Base-by-base conservation (phyloP, 1,140 invertebrate species). In the Drosophila navojoa region DNA sequence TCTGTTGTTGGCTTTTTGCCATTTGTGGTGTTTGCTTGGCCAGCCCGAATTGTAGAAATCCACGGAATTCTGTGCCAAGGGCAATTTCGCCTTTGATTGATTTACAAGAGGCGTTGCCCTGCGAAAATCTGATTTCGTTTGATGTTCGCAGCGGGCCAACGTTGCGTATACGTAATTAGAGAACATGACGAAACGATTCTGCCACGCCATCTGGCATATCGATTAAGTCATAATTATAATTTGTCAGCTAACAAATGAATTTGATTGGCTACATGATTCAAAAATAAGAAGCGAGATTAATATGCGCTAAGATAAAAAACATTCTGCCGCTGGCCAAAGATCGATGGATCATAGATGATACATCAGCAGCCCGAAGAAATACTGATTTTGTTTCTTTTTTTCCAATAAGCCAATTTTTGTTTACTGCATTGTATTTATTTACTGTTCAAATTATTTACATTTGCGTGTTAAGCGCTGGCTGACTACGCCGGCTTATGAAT, bases 221-320 rank as follows among this genome's bases (percentile, higher is more conserved):
- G 70, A 79, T 82, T 87, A 79, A 87, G 81, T 81, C 81, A 86
- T 86, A 87, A 86, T 79, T 87, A 87, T 87, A 87, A 82, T 87
- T 72, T 87, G 58, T 73, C 42, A 71, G 74, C 76, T 82, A 82
- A 76, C 79, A 87, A 38, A 62, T 27, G 1, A 60, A 70, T 76
- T 81, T 60, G 82, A 87, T 86, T 87, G 76, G 79, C 61, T 79
- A 71, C 76, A 38, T 38, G 35, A 38, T 10, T 38, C 35, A 38
- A 38, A 58, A 52, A 5, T 7, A 52, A 72, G 61, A 47, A 52
- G 13, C 9, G 54, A 77, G 58, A 84, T 76, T 66, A 78, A 52
- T 67, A 82, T 66, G 50, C 66, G 69, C 53, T 58, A 50, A 81
- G 77, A 71, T 60, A 44, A 86, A 68, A 66, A 81, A 64, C 63